A percentile compares a stretch with the other conserved stretches of the same genome.
Evolutionary conservation across 2,888 invertebrate genomes (phyloP).

Genomic region (Tholera decimalis): DNA sequence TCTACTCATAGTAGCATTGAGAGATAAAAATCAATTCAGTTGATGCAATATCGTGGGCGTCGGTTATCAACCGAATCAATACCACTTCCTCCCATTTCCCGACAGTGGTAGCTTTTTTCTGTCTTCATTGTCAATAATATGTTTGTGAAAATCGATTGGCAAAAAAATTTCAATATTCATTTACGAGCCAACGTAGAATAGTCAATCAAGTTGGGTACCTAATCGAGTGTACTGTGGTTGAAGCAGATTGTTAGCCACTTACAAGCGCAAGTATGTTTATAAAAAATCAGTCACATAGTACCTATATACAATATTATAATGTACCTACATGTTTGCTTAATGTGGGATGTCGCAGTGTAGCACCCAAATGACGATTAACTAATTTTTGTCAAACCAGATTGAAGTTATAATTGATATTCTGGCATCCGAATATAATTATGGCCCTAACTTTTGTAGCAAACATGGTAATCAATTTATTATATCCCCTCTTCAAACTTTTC

Average conservation of each 20-base stretch:
- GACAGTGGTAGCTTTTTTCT: no score
- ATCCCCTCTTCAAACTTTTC: conserved; percentile 31
- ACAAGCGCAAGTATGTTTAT: background rate
- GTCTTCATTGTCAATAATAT: no score
- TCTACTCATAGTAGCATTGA: conserved; percentile 23
- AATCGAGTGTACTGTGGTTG: background rate
- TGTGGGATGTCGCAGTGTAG: no score
- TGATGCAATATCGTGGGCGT: background rate
- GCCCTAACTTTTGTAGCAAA: conserved; percentile 28
- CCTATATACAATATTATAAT: background rate
- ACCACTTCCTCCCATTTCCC: background rate
- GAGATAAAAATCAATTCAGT: conserved; percentile 25
- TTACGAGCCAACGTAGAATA: background rate
- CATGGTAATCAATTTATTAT: conserved; percentile 43
- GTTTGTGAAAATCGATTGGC: background rate
- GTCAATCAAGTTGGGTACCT: no score
- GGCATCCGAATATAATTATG: background rate
- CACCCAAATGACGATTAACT: background rate
- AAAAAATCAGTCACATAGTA: background rate
- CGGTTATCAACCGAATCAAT: background rate
- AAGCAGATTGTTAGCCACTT: background rate
- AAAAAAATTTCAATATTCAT: background rate
- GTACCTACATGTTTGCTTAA: background rate
- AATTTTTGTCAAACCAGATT: background rate
- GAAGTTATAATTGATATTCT: conserved; percentile 3